Evolutionary conservation across 2,888 invertebrate genomes (phyloP).

Genomic region (Luffia ferchaultella): DNA sequence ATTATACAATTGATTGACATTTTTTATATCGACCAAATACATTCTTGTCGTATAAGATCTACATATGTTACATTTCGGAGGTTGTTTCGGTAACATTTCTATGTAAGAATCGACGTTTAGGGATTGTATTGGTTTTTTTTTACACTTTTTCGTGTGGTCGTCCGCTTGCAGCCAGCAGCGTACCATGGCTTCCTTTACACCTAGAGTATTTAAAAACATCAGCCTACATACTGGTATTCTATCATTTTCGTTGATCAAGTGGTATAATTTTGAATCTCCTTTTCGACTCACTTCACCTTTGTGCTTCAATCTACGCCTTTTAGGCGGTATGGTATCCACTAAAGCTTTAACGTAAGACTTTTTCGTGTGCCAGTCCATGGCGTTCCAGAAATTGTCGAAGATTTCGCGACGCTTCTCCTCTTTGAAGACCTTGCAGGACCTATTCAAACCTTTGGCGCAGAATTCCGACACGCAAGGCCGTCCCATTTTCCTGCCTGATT

Average conservation of each 20-base stretch:
- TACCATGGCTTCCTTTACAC: slow-evolving; percentile 40
- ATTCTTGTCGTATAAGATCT: slow-evolving; percentile 14
- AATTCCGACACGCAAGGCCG: slow-evolving; percentile 26
- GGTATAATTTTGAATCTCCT: slow-evolving; percentile 32
- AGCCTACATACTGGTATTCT: slow-evolving; percentile 30
- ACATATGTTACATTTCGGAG: slow-evolving; percentile 31
- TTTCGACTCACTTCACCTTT: slow-evolving; percentile 30
- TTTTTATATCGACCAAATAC: slow-evolving; percentile 34
- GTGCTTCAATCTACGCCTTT: slow-evolving; percentile 24
- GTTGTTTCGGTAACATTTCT: slow-evolving; percentile 29
- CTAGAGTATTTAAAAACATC: slow-evolving; percentile 39
- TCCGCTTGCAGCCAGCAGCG: slow-evolving; percentile 29
- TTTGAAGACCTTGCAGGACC: slow-evolving; percentile 24
- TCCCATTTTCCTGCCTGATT: slow-evolving; percentile 32
- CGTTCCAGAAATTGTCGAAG: slow-evolving; percentile 37
- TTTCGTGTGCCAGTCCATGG: slow-evolving; percentile 35
- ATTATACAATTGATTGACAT: slow-evolving; percentile 32
- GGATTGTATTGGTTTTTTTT: slow-evolving; percentile 28
- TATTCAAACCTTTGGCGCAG: slow-evolving; percentile 23
- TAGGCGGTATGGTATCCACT: slow-evolving; percentile 30
- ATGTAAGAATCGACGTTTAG: slow-evolving; percentile 31
- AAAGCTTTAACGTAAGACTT: slow-evolving; percentile 26
- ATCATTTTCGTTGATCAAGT: slow-evolving; percentile 22
- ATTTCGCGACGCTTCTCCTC: slow-evolving; percentile 25
- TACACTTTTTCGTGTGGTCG: slow-evolving; percentile 18